Base-by-base conservation (phyloP, 2,113 vertebrate genomes). In the Pseudopipra pipra region DNA sequence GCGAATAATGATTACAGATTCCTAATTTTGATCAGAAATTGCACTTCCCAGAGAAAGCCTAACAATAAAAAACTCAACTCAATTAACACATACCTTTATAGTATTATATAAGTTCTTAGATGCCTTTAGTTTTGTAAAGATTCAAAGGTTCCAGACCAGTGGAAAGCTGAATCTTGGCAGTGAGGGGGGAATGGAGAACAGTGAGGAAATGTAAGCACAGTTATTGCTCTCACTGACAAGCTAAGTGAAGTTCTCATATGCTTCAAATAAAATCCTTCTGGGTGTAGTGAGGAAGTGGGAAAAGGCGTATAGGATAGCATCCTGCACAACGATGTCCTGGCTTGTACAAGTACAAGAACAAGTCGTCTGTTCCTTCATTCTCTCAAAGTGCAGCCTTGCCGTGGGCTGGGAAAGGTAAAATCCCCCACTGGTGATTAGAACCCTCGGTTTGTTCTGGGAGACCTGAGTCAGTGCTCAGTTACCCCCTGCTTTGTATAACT, bases 351-450 rank as follows among this genome's bases (percentile, higher is more conserved):
- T 54, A 16, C 39, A 39, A 39, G 39, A 39, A 39, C 37, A 22
- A 9, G 14, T 18, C 5, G 14, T 19, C 21, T 78, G 23, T 30
- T 47, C 43, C 71, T 37, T 63, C 25, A 14, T 37, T 39, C 25
- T 35, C 22, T 28, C 28, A 31, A 58, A 78, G 31, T 1, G 1
- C 44, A 78, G 27, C 43, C 49, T 78, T 79, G 44, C 35, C 5
- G 7, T 56, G 62, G 31, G 12, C 31, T 63, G 46, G 49, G 27
- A 56, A 41, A 65, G 21, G 30, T 22, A 58, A 28, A 61, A 43
- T 47, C 7, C 8, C 18, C 6, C 1, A 2, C 13, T 52, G 54
- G 30, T 2, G 2, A 18, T 37, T 18, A 18, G 28, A 56, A 37
- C 24, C 6, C 75, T 49, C 43, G 25, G 54, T 73, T 22, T 39